Evolutionary conservation across 2,888 invertebrate species (phyloP).

Genomic region (Apodemia hepburni): DNA sequence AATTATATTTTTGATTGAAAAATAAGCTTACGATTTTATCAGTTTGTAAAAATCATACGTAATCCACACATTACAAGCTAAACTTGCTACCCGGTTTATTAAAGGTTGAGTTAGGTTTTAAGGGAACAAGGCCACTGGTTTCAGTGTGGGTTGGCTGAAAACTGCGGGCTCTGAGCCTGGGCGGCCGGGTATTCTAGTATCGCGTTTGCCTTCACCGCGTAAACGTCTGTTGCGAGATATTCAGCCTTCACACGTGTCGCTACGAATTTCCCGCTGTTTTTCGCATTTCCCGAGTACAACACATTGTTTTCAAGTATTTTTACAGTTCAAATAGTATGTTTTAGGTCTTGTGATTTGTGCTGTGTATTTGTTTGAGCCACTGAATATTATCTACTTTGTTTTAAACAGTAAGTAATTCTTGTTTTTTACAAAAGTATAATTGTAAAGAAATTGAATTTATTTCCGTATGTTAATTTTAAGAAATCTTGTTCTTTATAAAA

Average conservation of each 20-base stretch:
- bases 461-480: too few relatives aligned
- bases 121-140: constrained; percentile 20
- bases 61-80: too few relatives aligned
- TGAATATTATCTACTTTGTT: background rate
- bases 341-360: constrained; percentile 1
- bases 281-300: constrained; percentile 12
- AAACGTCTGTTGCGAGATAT: constrained; percentile 16
- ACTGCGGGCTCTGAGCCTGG: constrained; percentile 29
- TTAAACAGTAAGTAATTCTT: background rate
- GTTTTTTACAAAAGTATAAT: background rate
- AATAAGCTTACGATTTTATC: too few relatives aligned
- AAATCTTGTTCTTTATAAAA: too few relatives aligned
- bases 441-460: background rate
- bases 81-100: background rate
- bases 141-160: constrained; percentile 17
- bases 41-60: too few relatives aligned
- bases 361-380: background rate
- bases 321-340: too few relatives aligned
- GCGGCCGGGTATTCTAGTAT: constrained; percentile 30
- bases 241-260: background rate
- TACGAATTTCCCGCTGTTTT: constrained; percentile 6
- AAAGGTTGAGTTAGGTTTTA: constrained; percentile 16
- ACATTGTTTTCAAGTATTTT: background rate
- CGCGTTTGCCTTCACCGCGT: constrained; percentile 28
- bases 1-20: too few relatives aligned